A percentile compares a stretch with the other conserved stretches of the same genome.
phyloP scores from a whole-genome alignment of 2,113 vertebrate genomes.

The Psephotus haematonotus region DNA sequence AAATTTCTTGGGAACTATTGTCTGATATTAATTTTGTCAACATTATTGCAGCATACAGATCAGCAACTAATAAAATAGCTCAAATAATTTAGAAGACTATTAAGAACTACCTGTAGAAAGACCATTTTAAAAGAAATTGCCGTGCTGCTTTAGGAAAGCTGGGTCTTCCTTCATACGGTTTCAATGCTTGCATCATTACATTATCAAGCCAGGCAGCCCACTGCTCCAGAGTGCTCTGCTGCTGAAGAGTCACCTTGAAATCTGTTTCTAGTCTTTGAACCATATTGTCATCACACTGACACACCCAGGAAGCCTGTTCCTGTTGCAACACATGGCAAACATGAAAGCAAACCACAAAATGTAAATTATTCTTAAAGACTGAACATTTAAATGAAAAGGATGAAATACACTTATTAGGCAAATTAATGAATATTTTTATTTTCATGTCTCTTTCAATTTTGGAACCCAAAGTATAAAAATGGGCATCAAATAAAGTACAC shows the following conservation, averaged over 20 bases:
- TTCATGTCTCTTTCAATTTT: neutral
- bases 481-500: neutral
- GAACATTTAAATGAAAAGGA: neutral
- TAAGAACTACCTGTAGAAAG: conserved; percentile 82
- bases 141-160: conserved; percentile 85
- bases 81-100: neutral
- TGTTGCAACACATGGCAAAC: conserved; percentile 38
- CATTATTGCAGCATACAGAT: neutral
- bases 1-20: neutral
- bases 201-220: conserved; percentile 86
- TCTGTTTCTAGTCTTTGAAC: conserved; percentile 85
- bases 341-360: neutral
- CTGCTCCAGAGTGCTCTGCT: conserved; percentile 87
- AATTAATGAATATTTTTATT: neutral
- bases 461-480: neutral
- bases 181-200: conserved; percentile 83
- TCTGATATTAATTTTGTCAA: conserved; percentile 1
- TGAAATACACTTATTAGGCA: neutral
- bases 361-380: neutral
- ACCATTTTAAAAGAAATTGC: conserved; percentile 85
- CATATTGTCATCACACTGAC: conserved; percentile 86
- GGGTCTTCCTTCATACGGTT: conserved; percentile 83
- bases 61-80: neutral
- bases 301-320: conserved; percentile 88
- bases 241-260: conserved; percentile 86